Evolutionary conservation across 2,797 vertebrate genomes (phyloP).

Genomic region (Schizopygopsis malacanthus): DNA sequence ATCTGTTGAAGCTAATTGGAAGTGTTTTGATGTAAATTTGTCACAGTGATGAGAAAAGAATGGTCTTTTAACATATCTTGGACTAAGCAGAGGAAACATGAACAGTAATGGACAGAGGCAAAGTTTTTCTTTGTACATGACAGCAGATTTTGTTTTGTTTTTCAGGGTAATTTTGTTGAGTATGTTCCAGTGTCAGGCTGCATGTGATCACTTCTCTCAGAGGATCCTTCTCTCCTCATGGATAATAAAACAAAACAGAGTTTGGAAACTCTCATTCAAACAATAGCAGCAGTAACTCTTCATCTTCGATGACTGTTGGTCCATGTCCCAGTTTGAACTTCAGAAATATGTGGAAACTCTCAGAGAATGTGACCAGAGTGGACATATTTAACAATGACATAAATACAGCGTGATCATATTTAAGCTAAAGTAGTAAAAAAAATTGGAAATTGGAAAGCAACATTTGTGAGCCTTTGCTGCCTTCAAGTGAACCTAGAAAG

Average conservation of each 20-base stretch:
- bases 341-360: slow-evolving; percentile 28
- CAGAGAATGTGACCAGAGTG: slow-evolving; percentile 20
- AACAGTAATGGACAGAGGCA: background rate
- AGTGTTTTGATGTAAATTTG: slow-evolving; percentile 34
- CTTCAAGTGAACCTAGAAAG: background rate
- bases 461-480: background rate
- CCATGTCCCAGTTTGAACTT: slow-evolving; percentile 39
- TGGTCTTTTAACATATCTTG: slow-evolving; percentile 24
- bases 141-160: slow-evolving; percentile 18
- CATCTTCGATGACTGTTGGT: slow-evolving; percentile 12
- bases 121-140: slow-evolving; percentile 1
- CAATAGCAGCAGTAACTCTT: slow-evolving; percentile 12
- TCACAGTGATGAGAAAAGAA: slow-evolving; percentile 14
- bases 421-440: background rate
- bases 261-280: background rate
- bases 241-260: slow-evolving; percentile 8
- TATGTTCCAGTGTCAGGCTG: background rate
- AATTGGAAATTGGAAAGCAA: background rate
- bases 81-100: slow-evolving; percentile 17
- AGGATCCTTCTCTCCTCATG: slow-evolving; percentile 4
- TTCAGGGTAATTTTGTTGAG: background rate
- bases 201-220: background rate
- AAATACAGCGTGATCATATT: background rate
- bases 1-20: slow-evolving; percentile 39
- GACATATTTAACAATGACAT: slow-evolving; percentile 1